Percentiles rank a stretch among this genome's conserved stretches.
Conservation (phyloP, 2,113 vertebrate genomes). For the Antechinus flavipes region DNA sequence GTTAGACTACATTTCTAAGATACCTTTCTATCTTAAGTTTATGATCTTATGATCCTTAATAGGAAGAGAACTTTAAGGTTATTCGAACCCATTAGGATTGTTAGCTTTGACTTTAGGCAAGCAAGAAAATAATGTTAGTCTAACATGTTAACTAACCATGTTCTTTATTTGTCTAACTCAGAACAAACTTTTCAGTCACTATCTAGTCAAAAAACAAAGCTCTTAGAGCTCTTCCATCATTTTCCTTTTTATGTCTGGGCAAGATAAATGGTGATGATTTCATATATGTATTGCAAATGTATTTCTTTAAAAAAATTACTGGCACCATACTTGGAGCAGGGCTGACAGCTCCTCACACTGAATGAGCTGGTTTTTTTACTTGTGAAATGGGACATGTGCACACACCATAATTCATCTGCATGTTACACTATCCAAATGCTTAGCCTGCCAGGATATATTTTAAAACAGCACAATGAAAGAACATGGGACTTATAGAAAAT, state of each 20-base stretch:
- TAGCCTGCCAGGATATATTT: not conserved
- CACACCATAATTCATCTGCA: not conserved
- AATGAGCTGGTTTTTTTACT: not conserved
- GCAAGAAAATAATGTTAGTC: not conserved
- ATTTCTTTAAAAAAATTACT: constrained; percentile 11
- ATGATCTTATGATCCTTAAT: not conserved
- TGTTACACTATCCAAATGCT: not conserved
- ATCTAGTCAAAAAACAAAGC: not conserved
- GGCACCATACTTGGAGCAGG: not conserved
- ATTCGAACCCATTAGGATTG: not conserved
- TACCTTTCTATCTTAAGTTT: not conserved
- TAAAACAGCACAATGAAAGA: too few relatives aligned
- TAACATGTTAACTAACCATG: not conserved
- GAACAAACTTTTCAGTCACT: not conserved
- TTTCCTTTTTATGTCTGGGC: not conserved
- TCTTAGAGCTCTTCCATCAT: not conserved
- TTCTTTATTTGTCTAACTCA: constrained; percentile 13
- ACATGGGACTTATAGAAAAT: too few relatives aligned
- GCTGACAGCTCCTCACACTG: not conserved
- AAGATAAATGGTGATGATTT: not conserved
- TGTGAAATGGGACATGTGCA: not conserved
- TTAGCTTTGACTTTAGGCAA: not conserved
- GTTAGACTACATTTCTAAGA: not conserved
- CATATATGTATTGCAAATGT: not conserved
- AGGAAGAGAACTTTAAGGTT: not conserved